These are phyloP conservation scores for Borostomias antarcticus DNA, from an alignment of 2,797 vertebrate genomes.

Conservation along the genomic window DNA sequence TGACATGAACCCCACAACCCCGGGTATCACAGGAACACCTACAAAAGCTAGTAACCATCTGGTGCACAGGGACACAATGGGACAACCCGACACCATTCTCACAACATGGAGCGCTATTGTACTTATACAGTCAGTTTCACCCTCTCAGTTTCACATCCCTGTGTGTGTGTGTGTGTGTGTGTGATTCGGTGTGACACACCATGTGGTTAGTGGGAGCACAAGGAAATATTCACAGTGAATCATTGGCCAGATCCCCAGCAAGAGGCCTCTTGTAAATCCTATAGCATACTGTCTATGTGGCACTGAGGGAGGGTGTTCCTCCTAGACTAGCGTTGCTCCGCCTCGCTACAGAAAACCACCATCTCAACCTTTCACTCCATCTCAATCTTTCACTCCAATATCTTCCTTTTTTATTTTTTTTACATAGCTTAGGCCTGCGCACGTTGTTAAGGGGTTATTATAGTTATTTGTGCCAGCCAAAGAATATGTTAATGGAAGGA, in stretches of 20 bases:
- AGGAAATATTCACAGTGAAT: not conserved
- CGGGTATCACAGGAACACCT: conserved; percentile 25
- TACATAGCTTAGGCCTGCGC: too few relatives aligned
- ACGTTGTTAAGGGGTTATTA: too few relatives aligned
- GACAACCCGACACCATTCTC: conserved; percentile 45
- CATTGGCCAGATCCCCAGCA: not conserved
- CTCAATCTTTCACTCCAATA: too few relatives aligned
- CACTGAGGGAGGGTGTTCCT: not conserved
- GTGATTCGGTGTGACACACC: conserved; percentile 11
- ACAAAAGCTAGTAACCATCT: conserved; percentile 18
- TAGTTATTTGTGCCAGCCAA: not conserved
- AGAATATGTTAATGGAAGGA: not conserved
- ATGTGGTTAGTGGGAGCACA: not conserved
- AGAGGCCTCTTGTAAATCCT: not conserved
- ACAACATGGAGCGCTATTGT: conserved; percentile 31
- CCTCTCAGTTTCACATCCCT: conserved; percentile 40
- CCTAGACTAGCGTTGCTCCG: not conserved
- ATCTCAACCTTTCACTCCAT: not conserved
- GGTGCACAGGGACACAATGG: conserved; percentile 45
- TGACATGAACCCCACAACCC: conserved; percentile 25
- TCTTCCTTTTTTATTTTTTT: too few relatives aligned
- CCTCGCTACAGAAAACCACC: too few relatives aligned
- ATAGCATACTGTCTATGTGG: not conserved
- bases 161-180: conserved; percentile 6
- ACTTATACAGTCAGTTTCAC: conserved; percentile 18